Evolutionary conservation across 2,888 invertebrate species (phyloP).

Genomic region (Oscheius sp.): DNA sequence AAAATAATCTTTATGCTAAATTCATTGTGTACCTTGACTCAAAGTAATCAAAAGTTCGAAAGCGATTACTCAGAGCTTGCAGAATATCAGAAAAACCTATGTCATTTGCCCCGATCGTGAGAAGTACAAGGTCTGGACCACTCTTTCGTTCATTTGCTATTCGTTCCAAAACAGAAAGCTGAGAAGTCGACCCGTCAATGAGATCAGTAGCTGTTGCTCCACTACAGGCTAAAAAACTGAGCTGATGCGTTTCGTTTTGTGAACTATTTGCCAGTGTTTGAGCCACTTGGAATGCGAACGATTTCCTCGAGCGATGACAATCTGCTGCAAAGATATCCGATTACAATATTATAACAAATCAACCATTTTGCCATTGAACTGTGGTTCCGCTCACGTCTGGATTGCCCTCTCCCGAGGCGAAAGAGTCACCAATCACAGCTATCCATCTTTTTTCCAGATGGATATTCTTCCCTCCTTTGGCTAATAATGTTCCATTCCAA

Average conservation of each 20-base stretch:
- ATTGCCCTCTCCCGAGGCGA: conserved; percentile 67
- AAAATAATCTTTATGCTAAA: not conserved
- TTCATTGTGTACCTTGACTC: conserved; percentile 7
- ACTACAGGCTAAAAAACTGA: conserved; percentile 63
- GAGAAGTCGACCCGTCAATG: conserved; percentile 8
- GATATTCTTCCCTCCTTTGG: not conserved
- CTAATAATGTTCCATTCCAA: not conserved
- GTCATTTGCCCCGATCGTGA: conserved; percentile 67
- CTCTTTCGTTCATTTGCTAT: conserved; percentile 24
- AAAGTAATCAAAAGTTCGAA: not conserved
- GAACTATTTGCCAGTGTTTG: not conserved
- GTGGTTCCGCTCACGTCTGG: conserved; percentile 40
- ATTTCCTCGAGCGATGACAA: conserved; percentile 53
- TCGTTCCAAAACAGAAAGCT: conserved; percentile 30
- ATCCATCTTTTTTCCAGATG: conserved; percentile 47
- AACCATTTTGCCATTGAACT: conserved; percentile 42
- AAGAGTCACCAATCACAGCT: conserved; percentile 65
- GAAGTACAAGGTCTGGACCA: conserved; percentile 55
- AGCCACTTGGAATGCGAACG: conserved; percentile 43
- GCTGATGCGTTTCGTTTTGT: conserved; percentile 32
- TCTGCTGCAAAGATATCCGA: conserved; percentile 36
- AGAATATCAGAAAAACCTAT: conserved; percentile 59
- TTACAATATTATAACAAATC: not conserved
- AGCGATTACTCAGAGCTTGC: conserved; percentile 1
- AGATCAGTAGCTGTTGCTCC: conserved; percentile 54